Percentiles rank a stretch among this genome's conserved stretches.
Evolutionary conservation across 2,888 invertebrate genomes (phyloP).

Genomic region (Ichneumoninae sp.): DNA sequence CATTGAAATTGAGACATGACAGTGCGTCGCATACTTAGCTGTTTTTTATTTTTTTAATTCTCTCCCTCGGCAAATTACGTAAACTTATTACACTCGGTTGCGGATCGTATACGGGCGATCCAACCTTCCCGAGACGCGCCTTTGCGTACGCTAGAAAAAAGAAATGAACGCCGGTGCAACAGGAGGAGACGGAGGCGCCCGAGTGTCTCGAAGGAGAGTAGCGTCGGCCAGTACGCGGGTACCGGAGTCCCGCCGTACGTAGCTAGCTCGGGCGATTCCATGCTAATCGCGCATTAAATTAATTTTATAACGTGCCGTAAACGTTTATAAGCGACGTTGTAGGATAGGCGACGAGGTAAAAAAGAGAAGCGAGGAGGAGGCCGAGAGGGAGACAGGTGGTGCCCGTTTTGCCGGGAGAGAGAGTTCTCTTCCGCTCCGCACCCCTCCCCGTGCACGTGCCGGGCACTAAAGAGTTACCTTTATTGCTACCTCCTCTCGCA

Average conservation of each 20-base stretch:
- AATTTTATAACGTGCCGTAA: constrained; percentile 82
- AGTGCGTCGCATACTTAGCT: neutral
- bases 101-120: constrained; percentile 31
- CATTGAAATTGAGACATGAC: constrained; percentile 44
- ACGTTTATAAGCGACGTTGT: constrained; percentile 77
- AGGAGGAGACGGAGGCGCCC: constrained; percentile 40
- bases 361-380: constrained; percentile 33
- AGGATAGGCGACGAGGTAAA: constrained; percentile 47
- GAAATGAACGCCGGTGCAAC: neutral
- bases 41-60: constrained; percentile 9
- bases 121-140: constrained; percentile 14
- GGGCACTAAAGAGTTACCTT: constrained; percentile 66
- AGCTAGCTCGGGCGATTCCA: constrained; percentile 58
- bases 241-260: constrained; percentile 9
- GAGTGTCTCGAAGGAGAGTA: constrained; percentile 52
- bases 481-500: constrained; percentile 50
- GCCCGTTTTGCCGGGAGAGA: constrained; percentile 50
- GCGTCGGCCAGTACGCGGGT: constrained; percentile 18
- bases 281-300: constrained; percentile 83
- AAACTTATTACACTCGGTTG: constrained; percentile 20
- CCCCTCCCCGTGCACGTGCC: constrained; percentile 62
- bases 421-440: constrained; percentile 16
- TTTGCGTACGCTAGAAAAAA: neutral
- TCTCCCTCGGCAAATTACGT: constrained; percentile 10
- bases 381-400: constrained; percentile 51